These are phyloP conservation scores for Eublepharis macularius DNA, from an alignment of 2,113 vertebrate species.

Conservation along the genomic window DNA sequence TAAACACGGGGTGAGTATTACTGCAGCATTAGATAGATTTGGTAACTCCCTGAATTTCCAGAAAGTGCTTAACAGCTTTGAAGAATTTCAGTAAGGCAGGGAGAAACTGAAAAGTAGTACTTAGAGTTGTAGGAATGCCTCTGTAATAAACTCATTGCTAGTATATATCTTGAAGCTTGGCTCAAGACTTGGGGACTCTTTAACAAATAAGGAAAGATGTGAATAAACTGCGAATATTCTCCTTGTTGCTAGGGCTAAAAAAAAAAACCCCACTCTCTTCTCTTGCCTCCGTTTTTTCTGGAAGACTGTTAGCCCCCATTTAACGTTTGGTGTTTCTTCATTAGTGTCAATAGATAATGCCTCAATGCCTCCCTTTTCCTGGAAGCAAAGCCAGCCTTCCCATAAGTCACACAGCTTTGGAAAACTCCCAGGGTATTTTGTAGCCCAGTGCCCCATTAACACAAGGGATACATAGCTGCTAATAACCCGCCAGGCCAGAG, in stretches of 20 bases:
- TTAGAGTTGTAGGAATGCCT: neutral
- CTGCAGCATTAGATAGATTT: neutral
- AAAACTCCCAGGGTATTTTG: neutral
- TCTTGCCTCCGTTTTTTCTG: neutral
- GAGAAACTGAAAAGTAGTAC: neutral
- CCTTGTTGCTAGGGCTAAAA: neutral
- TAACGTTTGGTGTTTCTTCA: neutral
- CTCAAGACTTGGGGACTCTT: neutral
- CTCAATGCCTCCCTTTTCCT: neutral
- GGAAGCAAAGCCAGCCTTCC: neutral
- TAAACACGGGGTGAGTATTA: neutral
- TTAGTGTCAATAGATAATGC: neutral
- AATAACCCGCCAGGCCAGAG: slow-evolving; percentile 2
- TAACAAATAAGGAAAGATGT: neutral
- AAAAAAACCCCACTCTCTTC: neutral
- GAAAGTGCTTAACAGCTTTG: neutral
- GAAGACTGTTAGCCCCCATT: neutral
- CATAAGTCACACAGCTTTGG: slow-evolving; percentile 3
- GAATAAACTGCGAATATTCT: neutral
- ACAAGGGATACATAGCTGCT: neutral
- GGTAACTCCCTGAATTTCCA: neutral
- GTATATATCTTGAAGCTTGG: neutral
- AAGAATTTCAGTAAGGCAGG: neutral
- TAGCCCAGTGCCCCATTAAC: neutral
- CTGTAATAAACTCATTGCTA: neutral